Conservation (phyloP, 23 tunicate genomes). For the Halocynthia roretzi region DNA sequence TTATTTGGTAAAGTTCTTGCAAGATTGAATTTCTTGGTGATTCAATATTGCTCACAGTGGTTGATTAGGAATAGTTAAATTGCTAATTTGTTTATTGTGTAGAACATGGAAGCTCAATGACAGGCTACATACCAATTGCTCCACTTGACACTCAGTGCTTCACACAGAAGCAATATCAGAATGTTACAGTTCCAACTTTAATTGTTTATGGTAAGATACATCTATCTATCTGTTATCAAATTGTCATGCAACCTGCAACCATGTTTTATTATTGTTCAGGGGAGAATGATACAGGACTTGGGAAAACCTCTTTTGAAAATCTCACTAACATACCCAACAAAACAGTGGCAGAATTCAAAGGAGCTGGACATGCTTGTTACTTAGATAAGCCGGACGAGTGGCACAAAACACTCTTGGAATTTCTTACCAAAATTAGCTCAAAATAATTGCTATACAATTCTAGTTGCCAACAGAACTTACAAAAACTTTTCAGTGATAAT, state of each 20-base stretch:
- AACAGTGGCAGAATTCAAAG: constrained; percentile 33
- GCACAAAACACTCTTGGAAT: constrained; percentile 39
- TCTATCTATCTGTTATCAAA: neutral
- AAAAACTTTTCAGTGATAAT: no score
- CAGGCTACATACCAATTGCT: constrained; percentile 58
- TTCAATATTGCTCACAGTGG: no score
- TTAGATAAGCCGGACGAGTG: constrained; percentile 57
- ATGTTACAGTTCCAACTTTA: constrained; percentile 46
- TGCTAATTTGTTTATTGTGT: neutral
- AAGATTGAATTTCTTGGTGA: no score
- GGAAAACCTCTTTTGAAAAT: constrained; percentile 8
- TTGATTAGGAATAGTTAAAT: no score
- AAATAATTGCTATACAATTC: no score
- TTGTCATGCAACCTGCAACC: neutral
- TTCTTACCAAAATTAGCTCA: neutral
- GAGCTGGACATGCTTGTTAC: constrained; percentile 80
- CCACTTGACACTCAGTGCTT: constrained; percentile 52
- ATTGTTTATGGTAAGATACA: constrained; percentile 69
- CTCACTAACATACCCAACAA: constrained; percentile 31
- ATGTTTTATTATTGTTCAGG: constrained; percentile 31
- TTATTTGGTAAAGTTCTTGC: neutral
- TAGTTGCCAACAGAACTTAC: no score
- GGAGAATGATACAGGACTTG: constrained; percentile 36
- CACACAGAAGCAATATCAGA: constrained; percentile 19
- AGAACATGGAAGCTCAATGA: constrained; percentile 18